A percentile compares a stretch with the other conserved stretches of the same genome.
Evolutionary conservation across 2,113 vertebrate species (phyloP).

Genomic region (Aepyceros melampus): DNA sequence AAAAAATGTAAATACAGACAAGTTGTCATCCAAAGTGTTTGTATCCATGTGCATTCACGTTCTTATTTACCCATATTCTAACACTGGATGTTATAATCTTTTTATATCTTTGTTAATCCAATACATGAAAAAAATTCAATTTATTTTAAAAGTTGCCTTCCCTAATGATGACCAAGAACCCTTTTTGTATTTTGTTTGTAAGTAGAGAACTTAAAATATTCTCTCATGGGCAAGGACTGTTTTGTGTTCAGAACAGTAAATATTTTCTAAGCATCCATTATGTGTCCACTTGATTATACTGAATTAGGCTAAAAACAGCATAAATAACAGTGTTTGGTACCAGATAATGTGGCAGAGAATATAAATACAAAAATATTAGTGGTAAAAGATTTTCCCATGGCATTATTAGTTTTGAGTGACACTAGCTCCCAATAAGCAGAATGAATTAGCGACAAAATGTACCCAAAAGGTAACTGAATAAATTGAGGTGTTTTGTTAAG

Average conservation of each 20-base stretch:
- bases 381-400: not conserved
- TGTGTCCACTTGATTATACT: not conserved
- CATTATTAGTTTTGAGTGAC: not conserved
- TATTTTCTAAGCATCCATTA: not conserved
- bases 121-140: not conserved
- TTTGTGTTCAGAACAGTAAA: constrained; percentile 22
- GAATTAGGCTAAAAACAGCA: not conserved
- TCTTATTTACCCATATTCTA: not conserved
- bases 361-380: not conserved
- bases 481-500: not conserved
- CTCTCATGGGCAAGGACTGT: not conserved
- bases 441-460: not conserved
- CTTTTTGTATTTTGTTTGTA: not conserved
- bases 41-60: not conserved
- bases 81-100: not conserved
- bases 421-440: not conserved
- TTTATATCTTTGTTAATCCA: not conserved
- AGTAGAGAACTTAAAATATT: not conserved
- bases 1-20: not conserved
- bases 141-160: not conserved
- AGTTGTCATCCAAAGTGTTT: not conserved
- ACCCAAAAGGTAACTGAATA: not conserved
- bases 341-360: not conserved
- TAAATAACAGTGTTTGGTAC: not conserved
- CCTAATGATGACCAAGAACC: not conserved